These are phyloP conservation scores for Perccottus glenii DNA, from an alignment of 2,113 vertebrate genomes.

Conservation along the genomic window DNA sequence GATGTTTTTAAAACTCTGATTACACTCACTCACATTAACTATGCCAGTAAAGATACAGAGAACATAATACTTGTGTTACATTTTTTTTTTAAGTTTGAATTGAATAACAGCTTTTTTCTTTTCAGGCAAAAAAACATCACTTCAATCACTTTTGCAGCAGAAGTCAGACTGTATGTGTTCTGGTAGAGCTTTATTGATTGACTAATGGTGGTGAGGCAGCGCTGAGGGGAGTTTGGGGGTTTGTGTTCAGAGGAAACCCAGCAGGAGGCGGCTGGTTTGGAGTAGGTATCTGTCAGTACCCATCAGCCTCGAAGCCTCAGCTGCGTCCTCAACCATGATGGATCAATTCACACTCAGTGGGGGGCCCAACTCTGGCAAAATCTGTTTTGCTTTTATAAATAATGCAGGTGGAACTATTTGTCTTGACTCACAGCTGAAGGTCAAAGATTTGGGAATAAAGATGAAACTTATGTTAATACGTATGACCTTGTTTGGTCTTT, in stretches of 20 bases:
- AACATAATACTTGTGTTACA: too few species aligned
- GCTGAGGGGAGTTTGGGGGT: background rate
- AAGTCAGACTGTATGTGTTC: conserved; percentile 31
- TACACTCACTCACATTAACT: too few species aligned
- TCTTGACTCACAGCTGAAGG: background rate
- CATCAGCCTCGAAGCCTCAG: conserved; percentile 38
- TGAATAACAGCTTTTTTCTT: too few species aligned
- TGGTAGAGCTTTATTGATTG: conserved; percentile 63
- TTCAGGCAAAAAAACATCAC: background rate
- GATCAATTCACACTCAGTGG: conserved; percentile 28
- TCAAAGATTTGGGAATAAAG: background rate
- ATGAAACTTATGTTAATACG: background rate
- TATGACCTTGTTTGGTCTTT: too few species aligned
- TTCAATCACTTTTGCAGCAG: conserved; percentile 25
- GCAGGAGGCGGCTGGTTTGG: conserved; percentile 19
- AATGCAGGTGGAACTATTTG: background rate
- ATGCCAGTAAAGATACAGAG: too few species aligned
- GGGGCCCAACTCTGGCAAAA: background rate
- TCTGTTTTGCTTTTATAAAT: conserved; percentile 4
- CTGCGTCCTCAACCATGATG: conserved; percentile 22
- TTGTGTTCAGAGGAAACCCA: conserved; percentile 16
- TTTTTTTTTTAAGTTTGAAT: too few species aligned
- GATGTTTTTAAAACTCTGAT: too few species aligned
- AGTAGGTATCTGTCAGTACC: conserved; percentile 33
- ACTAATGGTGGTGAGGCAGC: conserved; percentile 25